Evolutionary conservation across 2,797 vertebrate genomes (phyloP).

Genomic region (Gouania willdenowi): DNA sequence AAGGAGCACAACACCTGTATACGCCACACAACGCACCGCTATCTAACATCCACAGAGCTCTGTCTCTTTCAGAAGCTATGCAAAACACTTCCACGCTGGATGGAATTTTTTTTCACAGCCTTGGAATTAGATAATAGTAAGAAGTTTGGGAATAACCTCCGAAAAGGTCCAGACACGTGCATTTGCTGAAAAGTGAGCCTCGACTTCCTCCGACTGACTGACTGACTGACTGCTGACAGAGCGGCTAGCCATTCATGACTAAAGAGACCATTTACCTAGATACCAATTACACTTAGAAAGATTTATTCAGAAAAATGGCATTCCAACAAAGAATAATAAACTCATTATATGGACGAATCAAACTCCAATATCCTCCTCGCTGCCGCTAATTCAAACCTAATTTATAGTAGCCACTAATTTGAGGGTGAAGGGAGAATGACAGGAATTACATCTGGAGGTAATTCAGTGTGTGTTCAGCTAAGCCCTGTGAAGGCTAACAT

Average conservation of each 20-base stretch:
- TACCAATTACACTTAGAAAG: conserved; percentile 64
- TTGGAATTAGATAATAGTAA: conserved; percentile 11
- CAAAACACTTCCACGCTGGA: conserved; percentile 34
- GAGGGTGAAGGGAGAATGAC: conserved; percentile 58
- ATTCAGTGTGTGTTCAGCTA: conserved; percentile 71
- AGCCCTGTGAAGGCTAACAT: conserved; percentile 66
- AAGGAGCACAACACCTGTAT: conserved; percentile 65
- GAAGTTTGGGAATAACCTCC: conserved; percentile 24
- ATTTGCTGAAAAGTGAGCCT: conserved; percentile 9
- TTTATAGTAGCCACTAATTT: conserved; percentile 82
- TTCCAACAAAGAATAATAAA: conserved; percentile 78
- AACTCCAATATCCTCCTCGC: conserved; percentile 67
- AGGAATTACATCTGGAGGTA: conserved; percentile 81
- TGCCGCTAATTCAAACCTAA: conserved; percentile 76
- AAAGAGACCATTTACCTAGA: conserved; percentile 65
- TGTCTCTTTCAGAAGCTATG: conserved; percentile 21
- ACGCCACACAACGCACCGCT: conserved; percentile 27
- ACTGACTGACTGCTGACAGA: conserved; percentile 48
- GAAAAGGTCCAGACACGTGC: conserved; percentile 17
- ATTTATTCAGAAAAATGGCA: conserved; percentile 65
- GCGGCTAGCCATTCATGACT: conserved; percentile 59
- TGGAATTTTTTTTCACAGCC: conserved; percentile 15
- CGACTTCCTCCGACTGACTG: conserved; percentile 36
- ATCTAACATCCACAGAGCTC: conserved; percentile 27
- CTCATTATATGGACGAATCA: conserved; percentile 79